Conservation (phyloP, 2,888 invertebrate genomes). For the Liopterus haemorrhoidalis region DNA sequence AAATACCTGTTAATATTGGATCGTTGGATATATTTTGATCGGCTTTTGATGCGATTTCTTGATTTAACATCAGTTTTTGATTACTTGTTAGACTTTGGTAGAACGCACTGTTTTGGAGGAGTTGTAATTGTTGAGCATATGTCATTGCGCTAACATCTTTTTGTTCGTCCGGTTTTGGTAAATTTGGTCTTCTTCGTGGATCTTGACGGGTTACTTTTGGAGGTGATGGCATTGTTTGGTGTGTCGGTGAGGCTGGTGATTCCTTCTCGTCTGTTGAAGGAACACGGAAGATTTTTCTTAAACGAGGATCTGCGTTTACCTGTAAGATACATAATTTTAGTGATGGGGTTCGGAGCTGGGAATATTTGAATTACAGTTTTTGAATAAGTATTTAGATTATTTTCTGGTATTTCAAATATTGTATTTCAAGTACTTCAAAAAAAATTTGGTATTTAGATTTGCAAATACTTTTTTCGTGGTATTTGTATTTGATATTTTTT, state of each 20-base stretch:
- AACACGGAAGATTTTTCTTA: conserved; percentile 68
- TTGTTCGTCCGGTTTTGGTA: conserved; percentile 35
- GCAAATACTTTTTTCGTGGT: too few species aligned
- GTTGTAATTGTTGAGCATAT: conserved; percentile 57
- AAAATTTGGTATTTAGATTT: too few species aligned
- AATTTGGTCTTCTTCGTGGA: conserved; percentile 41
- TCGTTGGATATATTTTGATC: conserved; percentile 56
- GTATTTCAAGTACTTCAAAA: too few species aligned
- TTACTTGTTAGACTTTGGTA: conserved; percentile 66
- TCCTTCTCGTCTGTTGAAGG: conserved; percentile 54
- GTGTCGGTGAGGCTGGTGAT: conserved; percentile 55
- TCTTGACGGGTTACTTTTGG: conserved; percentile 36
- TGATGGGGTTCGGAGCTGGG: too few species aligned
- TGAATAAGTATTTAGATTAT: too few species aligned
- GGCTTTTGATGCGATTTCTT: conserved; percentile 55
- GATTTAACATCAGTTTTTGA: conserved; percentile 65
- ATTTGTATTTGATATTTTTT: too few species aligned
- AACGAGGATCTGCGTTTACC: conserved; percentile 67
- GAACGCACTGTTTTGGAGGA: conserved; percentile 63
- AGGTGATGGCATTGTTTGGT: conserved; percentile 6
- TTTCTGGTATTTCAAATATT: too few species aligned
- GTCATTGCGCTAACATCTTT: conserved; percentile 41
- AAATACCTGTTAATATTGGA: conserved; percentile 53
- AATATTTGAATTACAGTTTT: too few species aligned
- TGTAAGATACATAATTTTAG: conserved; percentile 49